Base-by-base conservation (phyloP, 2,888 invertebrate genomes). In the Campoletis raptor region DNA sequence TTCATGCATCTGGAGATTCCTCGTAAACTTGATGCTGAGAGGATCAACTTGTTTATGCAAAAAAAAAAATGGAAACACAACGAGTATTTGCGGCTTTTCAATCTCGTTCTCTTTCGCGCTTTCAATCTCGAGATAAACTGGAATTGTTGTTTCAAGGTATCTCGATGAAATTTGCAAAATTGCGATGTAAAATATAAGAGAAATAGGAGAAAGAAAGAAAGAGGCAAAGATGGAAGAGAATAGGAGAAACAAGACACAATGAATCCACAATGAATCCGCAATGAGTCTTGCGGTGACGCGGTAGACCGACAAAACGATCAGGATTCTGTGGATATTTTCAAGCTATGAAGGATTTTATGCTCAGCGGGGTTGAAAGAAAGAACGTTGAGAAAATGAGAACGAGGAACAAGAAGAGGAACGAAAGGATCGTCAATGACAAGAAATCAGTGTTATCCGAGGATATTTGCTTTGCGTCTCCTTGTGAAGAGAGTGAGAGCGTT, bases 211-310 rank as follows among this genome's bases (percentile, higher is more conserved):
- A 64, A 18, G n/a, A 21, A 57, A 30, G 40, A 42, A 81, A 7
- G 21, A 52, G 61, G 54, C 74, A 57, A 67, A 48, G 64, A 67
- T 54, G 57, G 42, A 30, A 30, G 57, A 78, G 70, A 80, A 78
- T 78, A 24, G 48, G 74, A 80, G 69, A 80, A 81, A 80, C 74
- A 74, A 69, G 76, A 30, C 66, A 66, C 42, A 61, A 42, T 48
- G 57, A 42, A 40, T 76, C 57, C 66, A 66, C 42, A 61, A 42
- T 48, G 57, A 42, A 40, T 76, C 57, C 73, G 73, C 83, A 76
- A 70, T 79, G 78, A 85, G 69, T 76, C 73, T 80, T 85, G 84
- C 84, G 84, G 80, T 81, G 10, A 52, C 69, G 80, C 52, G 80
- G 74, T 61, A 52, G 61, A 69, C 76, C 52, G 66, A 83, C 83